Base-by-base conservation (phyloP, 2,888 invertebrate genomes). In the Patella pellucida region DNA sequence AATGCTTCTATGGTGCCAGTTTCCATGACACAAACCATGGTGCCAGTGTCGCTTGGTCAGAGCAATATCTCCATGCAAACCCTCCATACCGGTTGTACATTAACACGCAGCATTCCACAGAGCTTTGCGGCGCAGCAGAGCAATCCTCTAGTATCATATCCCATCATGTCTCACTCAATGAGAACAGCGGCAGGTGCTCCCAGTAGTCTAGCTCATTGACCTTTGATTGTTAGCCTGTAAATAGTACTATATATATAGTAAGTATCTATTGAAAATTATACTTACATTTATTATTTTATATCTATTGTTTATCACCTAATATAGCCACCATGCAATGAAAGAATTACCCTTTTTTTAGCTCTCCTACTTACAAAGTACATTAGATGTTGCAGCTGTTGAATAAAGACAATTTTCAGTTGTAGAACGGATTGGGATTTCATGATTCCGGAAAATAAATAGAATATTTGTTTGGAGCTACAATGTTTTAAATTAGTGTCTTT, bases 121-220 rank as follows among this genome's bases (percentile, higher is more conserved):
- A 86, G 84, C 74, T 76, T 85, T 67, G 82, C 82, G 68, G 82
- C 84, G 7, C 78, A 62, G 19, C 81, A 82, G 15, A 81, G 78
- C 68, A 82, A 85, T 14, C 82, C 87, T 9, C 80, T 88, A 23
- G 86, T 88, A 54, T 88, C 88, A 52, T 88, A 88, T 78, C 88
- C 88, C 31, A 87, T 88, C 56, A 85, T 88, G 76, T 87, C 88
- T n/a, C 88, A 88, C 76, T 85, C 83, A 77, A 84, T 87, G 85
- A 83, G 88, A 78, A 83, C 85, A 70, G 78, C 83, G 4, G 80
- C 80, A 16, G 62, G 19, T 12, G 85, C 83, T 19, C 84, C 85
- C n/a, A 85, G 85, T 82, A 86, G 85, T 78, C 78, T 87, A 77
- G 83, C 86, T 68, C 86, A 86, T 75, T 86, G 83, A 83, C 62